Conservation (phyloP, 2,113 vertebrate genomes). For the Tringa solitaria region DNA sequence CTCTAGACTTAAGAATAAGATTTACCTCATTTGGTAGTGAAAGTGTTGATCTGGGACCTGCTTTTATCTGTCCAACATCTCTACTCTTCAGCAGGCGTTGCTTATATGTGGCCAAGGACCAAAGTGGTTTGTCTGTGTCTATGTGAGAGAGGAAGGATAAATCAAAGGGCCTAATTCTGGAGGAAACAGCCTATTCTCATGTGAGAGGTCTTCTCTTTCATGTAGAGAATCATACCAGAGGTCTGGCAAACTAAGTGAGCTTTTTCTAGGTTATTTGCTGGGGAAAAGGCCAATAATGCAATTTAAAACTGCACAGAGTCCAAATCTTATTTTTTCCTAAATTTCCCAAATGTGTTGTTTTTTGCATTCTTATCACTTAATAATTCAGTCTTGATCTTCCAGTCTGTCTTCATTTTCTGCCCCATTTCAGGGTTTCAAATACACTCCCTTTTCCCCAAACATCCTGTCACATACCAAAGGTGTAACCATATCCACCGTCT, state of each 20-base stretch:
- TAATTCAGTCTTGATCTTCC: constrained; percentile 55
- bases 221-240: background rate
- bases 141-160: background rate
- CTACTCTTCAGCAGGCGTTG: background rate
- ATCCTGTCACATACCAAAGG: constrained; percentile 46
- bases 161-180: background rate
- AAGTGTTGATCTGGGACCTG: background rate
- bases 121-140: background rate
- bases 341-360: constrained; percentile 23
- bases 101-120: background rate
- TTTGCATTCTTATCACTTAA: constrained; percentile 46
- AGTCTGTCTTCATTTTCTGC: constrained; percentile 38
- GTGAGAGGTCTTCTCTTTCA: background rate
- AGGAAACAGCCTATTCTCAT: background rate
- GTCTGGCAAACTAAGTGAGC: constrained; percentile 13
- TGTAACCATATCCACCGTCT: constrained; percentile 12
- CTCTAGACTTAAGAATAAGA: background rate
- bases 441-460: constrained; percentile 24
- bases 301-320: constrained; percentile 34
- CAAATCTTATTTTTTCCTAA: constrained; percentile 28
- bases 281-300: constrained; percentile 43
- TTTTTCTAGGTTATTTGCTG: constrained; percentile 37
- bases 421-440: constrained; percentile 22
- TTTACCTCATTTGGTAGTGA: background rate
- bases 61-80: background rate